Base-by-base conservation (phyloP, 2,797 vertebrate genomes). In the Centroberyx gerrardi region DNA sequence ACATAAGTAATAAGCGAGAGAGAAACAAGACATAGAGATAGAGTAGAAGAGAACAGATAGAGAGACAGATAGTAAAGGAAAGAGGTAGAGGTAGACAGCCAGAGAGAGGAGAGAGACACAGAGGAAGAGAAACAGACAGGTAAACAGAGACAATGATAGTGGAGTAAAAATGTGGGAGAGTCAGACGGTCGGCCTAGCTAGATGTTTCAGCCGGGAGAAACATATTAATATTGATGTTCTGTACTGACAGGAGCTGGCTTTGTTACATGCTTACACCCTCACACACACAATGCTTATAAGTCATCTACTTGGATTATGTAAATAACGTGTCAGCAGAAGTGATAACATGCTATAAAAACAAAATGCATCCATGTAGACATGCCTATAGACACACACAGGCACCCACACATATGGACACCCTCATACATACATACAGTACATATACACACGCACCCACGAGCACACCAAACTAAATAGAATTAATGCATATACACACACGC, bases 281-380 rank as follows among this genome's bases (percentile, higher is more conserved):
- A 60, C 69, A 74, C 62, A 72, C 33, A 29, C 56, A 36, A 9
- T 60, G 40, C 68, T 64, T 61, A 58, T 58, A 70, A 76, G 89
- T 76, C 51, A 87, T 84, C 64, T 77, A 62, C 69, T 79, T 75
- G 74, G 68, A 62, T 80, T 80, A 86, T 89, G 80, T 52, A 87
- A 87, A 87, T 68, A 68, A 70, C 12, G 28, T 66, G 75, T 89
- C 83, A 86, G 84, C 77, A 80, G 80, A 84, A 7, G 62, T 22
- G 66, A 53, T 18, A 70, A 79, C 64, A 28, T 13, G 27, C 62
- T 49, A 75, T 74, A 73, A 72, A 80, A 79, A 68, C 46, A 49
- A 72, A 78, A 83, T 62, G 40, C 44, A 53, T 53, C 22, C 28
- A 31, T 40, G 40, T 8, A 5, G 59, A 74, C 28, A 27, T 12